Percentiles rank a stretch among this genome's conserved stretches.
phyloP scores from a whole-genome alignment of 1,140 invertebrate species.

The Atta cephalotes region DNA sequence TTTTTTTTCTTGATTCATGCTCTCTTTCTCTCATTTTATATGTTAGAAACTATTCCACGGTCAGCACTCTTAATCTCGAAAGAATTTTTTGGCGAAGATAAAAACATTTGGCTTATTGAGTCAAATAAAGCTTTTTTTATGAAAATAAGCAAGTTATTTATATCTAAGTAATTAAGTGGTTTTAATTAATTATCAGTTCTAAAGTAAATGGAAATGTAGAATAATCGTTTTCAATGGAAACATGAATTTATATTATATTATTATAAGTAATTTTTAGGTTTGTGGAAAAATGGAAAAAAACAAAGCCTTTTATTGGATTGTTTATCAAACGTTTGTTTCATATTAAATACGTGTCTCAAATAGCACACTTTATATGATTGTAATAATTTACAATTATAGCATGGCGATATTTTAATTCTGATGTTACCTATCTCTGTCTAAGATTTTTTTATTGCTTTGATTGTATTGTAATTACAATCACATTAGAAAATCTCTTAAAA shows the following conservation, averaged over 20 bases:
- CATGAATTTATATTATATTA: background rate
- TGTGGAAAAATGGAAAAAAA: background rate
- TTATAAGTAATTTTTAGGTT: background rate
- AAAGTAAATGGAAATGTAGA: background rate
- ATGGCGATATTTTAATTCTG: background rate
- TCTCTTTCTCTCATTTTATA: conserved; percentile 21
- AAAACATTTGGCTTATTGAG: background rate
- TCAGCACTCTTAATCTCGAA: conserved; percentile 36
- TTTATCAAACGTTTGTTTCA: background rate
- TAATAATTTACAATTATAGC: background rate
- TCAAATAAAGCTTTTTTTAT: background rate
- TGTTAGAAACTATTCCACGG: conserved; percentile 17
- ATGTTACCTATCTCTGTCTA: background rate
- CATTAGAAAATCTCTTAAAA: background rate
- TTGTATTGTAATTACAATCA: background rate
- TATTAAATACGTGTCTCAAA: background rate
- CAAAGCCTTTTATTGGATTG: background rate
- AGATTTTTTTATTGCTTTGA: background rate
- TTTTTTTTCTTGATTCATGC: conserved; percentile 17
- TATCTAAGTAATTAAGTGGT: background rate
- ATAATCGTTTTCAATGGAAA: background rate
- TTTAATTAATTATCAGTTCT: background rate
- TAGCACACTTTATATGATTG: background rate
- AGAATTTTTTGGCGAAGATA: conserved; percentile 55
- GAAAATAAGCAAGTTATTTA: conserved; percentile 11